These are phyloP conservation scores for Euzetes globulus DNA, from an alignment of 2,888 invertebrate species.

Conservation along the genomic window DNA sequence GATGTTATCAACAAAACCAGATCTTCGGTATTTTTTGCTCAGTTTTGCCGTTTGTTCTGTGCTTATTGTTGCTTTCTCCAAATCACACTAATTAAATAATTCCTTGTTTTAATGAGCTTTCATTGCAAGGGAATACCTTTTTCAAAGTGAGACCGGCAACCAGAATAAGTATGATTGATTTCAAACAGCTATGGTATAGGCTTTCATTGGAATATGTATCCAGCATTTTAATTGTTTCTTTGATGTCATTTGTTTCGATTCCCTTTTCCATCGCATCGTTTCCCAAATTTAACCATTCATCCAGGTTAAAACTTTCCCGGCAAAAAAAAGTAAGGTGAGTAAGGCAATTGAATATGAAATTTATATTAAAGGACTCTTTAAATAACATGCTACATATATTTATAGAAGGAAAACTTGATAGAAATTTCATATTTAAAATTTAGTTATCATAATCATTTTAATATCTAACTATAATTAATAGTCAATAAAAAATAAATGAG, in stretches of 20 bases:
- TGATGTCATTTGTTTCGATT: conserved; percentile 12
- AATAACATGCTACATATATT: no score
- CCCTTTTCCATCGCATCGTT: neutral
- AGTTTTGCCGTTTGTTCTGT: conserved; percentile 22
- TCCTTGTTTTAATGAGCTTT: neutral
- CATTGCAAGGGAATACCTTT: neutral
- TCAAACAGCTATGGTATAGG: conserved; percentile 15
- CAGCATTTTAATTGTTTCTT: neutral
- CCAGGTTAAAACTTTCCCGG: neutral
- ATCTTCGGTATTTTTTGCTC: conserved; percentile 24
- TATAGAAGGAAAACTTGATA: no score
- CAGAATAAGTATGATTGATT: neutral
- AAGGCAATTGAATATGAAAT: no score
- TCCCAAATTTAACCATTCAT: neutral
- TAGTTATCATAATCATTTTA: no score
- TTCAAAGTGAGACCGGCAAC: neutral
- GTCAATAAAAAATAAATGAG: no score
- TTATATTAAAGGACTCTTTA: no score
- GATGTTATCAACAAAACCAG: conserved; percentile 12
- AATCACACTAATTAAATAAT: conserved; percentile 19
- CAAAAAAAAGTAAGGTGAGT: no score
- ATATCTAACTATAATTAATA: no score
- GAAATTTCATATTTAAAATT: no score
- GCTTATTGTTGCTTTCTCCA: conserved; percentile 16
- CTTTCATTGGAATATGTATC: neutral